Evolutionary conservation across 2,797 vertebrate genomes (phyloP).

Genomic region (Sternarchorhynchus goeldii): DNA sequence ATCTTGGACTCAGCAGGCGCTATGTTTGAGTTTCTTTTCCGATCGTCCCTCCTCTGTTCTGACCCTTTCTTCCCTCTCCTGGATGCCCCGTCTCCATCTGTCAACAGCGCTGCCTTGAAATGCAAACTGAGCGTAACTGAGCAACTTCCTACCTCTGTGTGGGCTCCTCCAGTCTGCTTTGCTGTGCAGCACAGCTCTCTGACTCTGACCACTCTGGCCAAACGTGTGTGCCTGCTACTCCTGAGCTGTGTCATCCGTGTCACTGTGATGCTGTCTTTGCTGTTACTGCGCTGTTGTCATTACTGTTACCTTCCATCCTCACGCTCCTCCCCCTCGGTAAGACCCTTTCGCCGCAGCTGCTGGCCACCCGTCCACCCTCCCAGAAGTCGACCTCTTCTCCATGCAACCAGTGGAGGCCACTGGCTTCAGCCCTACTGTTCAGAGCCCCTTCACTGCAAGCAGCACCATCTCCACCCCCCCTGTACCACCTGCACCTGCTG

Average conservation of each 20-base stretch:
- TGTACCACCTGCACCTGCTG: too few species aligned
- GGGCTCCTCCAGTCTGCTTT: neutral
- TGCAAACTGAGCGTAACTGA: neutral
- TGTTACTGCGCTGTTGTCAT: neutral
- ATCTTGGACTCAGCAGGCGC: constrained; percentile 41
- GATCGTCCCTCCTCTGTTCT: neutral
- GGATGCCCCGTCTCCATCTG: constrained; percentile 17
- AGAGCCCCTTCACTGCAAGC: too few species aligned
- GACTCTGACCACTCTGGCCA: too few species aligned
- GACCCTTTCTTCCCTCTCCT: constrained; percentile 46
- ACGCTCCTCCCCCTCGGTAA: constrained; percentile 63
- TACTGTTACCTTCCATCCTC: constrained; percentile 8
- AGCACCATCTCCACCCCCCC: too few species aligned
- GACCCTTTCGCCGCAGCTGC: constrained; percentile 93
- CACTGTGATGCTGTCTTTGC: neutral
- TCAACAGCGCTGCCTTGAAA: neutral
- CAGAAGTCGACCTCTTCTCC: constrained; percentile 93
- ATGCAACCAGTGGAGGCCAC: constrained; percentile 87
- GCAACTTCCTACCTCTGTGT: neutral
- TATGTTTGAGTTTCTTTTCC: constrained; percentile 31
- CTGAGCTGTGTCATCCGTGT: neutral
- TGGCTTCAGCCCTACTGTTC: too few species aligned
- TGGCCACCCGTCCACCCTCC: constrained; percentile 80
- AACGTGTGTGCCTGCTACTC: too few species aligned
- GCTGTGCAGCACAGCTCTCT: too few species aligned